Evolutionary conservation across 2,888 invertebrate species (phyloP).

Genomic region (Antheraea yamamai): DNA sequence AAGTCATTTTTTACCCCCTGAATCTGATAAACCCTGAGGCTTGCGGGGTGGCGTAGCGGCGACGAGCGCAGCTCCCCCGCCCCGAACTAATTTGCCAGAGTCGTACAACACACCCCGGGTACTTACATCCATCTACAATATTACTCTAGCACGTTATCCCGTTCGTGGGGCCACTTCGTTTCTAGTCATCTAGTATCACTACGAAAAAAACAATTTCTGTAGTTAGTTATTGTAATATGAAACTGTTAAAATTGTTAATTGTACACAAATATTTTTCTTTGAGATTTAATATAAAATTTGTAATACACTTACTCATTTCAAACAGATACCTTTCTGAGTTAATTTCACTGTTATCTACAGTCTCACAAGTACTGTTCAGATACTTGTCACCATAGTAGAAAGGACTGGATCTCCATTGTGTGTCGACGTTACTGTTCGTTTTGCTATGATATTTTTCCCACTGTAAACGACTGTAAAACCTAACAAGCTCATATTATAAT

Average conservation of each 20-base stretch:
- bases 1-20: slow-evolving; percentile 81
- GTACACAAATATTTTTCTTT: not conserved
- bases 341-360: not conserved
- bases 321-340: not conserved
- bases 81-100: slow-evolving; percentile 82
- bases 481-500: not conserved
- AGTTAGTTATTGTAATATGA: slow-evolving; percentile 8
- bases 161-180: slow-evolving; percentile 75
- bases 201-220: slow-evolving; percentile 62
- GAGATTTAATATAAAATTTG: not conserved
- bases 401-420: not conserved
- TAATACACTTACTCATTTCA: not conserved
- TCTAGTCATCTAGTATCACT: slow-evolving; percentile 63
- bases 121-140: slow-evolving; percentile 82
- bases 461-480: not conserved
- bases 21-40: slow-evolving; percentile 78
- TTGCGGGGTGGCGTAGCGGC: slow-evolving; percentile 44
- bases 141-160: slow-evolving; percentile 80
- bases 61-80: slow-evolving; percentile 74
- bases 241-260: not conserved
- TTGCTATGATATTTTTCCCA: too few relatives aligned
- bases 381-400: not conserved
- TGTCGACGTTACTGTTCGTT: too few relatives aligned
- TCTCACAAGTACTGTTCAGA: not conserved
- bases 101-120: slow-evolving; percentile 81